A percentile compares a stretch with the other conserved stretches of the same genome.
phyloP scores from a whole-genome alignment of 2,113 vertebrate species.

The Catharus bicknelli region DNA sequence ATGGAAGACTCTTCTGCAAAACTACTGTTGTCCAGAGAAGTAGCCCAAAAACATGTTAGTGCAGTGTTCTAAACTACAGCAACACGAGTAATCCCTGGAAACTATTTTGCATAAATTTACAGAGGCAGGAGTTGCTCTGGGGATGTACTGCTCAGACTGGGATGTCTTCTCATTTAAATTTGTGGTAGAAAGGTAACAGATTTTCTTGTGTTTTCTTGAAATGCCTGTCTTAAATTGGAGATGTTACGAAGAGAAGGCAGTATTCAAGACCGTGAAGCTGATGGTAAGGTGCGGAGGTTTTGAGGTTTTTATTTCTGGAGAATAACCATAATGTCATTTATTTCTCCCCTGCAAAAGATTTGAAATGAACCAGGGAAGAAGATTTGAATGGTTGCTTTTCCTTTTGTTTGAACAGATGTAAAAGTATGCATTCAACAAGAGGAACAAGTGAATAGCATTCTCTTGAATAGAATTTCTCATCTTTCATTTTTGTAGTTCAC shows the following conservation, averaged over 20 bases:
- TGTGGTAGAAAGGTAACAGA: background rate
- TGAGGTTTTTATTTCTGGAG: background rate
- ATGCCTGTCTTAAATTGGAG: background rate
- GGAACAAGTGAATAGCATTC: background rate
- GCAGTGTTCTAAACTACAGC: background rate
- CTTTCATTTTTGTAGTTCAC: background rate
- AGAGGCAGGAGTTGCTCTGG: background rate
- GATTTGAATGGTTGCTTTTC: background rate
- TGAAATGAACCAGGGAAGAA: background rate
- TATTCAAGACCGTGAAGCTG: background rate
- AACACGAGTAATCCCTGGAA: background rate
- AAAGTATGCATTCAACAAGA: background rate
- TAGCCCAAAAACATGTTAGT: background rate
- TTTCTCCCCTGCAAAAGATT: background rate
- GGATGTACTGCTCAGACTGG: background rate
- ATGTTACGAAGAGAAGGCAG: background rate
- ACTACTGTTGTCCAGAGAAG: background rate
- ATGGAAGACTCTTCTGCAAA: background rate
- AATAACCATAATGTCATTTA: background rate
- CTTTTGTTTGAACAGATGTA: background rate
- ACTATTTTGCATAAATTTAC: background rate
- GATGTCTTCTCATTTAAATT: background rate
- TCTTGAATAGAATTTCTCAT: background rate
- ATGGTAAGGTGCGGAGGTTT: background rate
- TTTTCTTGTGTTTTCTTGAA: background rate